These are phyloP conservation scores for Telenomus remus DNA, from an alignment of 1,140 invertebrate species.

Conservation along the genomic window DNA sequence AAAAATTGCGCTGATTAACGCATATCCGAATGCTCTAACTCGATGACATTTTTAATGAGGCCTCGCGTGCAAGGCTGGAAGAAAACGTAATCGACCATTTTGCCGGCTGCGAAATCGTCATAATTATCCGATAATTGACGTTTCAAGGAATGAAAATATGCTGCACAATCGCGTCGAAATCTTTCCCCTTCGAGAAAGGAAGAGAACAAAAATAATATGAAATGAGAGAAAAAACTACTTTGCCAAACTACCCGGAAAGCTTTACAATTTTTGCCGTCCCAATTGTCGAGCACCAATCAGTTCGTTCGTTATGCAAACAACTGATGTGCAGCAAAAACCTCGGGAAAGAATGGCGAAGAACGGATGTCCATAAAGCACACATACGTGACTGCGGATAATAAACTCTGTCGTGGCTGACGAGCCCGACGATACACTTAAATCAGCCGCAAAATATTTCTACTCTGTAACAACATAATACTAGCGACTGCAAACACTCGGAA, in stretches of 20 bases:
- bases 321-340: constrained; percentile 18
- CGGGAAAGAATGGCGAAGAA: constrained; percentile 9
- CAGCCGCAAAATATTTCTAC: constrained; percentile 37
- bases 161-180: background rate
- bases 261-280: background rate
- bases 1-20: background rate
- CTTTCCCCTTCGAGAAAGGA: background rate
- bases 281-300: background rate
- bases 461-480: constrained; percentile 23
- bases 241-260: no score
- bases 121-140: constrained; percentile 1
- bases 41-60: constrained; percentile 3
- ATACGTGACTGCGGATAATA: constrained; percentile 36
- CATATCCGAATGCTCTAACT: background rate
- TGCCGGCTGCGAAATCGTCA: background rate
- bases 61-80: background rate
- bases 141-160: background rate
- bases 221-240: background rate
- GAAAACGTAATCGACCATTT: background rate
- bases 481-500: constrained; percentile 16
- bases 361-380: constrained; percentile 18
- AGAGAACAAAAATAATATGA: background rate
- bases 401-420: constrained; percentile 1
- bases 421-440: constrained; percentile 24
- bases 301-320: constrained; percentile 7